A percentile compares a stretch with the other conserved stretches of the same genome.
Conservation (phyloP, 2,113 vertebrate genomes). For the Ceyx cyanopectus region DNA sequence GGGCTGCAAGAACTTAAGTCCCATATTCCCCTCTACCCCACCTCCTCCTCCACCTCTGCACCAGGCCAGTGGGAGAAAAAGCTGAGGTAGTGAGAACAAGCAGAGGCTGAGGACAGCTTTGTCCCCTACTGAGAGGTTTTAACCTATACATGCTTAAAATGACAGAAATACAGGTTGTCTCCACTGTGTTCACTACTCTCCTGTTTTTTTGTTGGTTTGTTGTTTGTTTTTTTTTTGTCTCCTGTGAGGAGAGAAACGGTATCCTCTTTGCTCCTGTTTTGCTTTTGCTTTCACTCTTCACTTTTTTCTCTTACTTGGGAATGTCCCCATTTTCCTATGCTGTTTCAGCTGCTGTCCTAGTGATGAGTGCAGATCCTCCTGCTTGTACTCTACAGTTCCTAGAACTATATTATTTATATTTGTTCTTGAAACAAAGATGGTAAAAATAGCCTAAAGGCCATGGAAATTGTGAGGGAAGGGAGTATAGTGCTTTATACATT, state of each 20-base stretch:
- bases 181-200: not conserved
- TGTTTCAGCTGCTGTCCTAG: conserved; percentile 38
- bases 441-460: conserved; percentile 40
- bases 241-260: not conserved
- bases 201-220: not conserved
- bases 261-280: not conserved
- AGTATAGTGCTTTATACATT: not conserved
- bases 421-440: conserved; percentile 2
- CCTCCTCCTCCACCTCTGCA: not conserved
- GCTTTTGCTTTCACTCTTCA: not conserved
- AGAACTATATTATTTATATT: conserved; percentile 44
- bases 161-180: not conserved
- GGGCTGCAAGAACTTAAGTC: not conserved
- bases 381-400: not conserved
- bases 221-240: not conserved
- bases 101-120: accelerated
- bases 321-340: not conserved
- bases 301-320: accelerated
- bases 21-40: accelerated
- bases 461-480: conserved; percentile 27
- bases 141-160: not conserved
- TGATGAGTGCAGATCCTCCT: not conserved
- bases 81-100: not conserved
- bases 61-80: not conserved
- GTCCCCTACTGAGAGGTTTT: not conserved